Base-by-base conservation (phyloP, 2,113 vertebrate genomes). In the Diphyllodes magnificus region DNA sequence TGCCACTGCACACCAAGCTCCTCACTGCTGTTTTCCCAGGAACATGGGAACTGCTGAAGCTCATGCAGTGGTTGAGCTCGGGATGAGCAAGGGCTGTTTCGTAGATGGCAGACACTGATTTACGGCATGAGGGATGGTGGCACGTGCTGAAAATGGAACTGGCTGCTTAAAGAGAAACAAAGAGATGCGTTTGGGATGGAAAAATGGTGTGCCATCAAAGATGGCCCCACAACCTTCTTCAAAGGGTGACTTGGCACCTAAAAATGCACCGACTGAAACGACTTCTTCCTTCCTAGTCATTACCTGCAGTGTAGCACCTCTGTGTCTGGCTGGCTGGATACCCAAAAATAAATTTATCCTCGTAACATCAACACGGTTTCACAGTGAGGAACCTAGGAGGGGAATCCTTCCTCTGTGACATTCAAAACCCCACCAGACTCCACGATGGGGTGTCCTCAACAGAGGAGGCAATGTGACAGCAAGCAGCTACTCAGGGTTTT, bases 391-490 rank as follows among this genome's bases (percentile, higher is more conserved):
- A 64, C 20, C 11, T 31, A 21, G 37, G 49, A 73, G n/a, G 22
- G 9, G 40, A 63, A 87, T 37, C 37, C 59, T 86, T 65, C 24
- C 84, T 49, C 30, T 40, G 40, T 39, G 61, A 37, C 69, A 53
- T 2, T 42, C 30, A 54, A 50, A 89, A 65, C 21, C 33, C 53
- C 71, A 25, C 5, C 44, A 68, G 40, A 84, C 21, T 27, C 50
- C 54, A 20, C 0, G 11, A 57, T 0, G 6, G 28, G 22, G 50
- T 56, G n/a, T 33, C 40, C n/a, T 78, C 61, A 82, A 64, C 0
- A 0, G 45, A 80, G 25, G 15, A 86, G 30, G 10, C 25, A 80
- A 21, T 3, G 59, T 22, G 60, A 61, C 30, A 51, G 39, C 35
- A 30, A 22, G 72, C n/a, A 80, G n/a, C 45, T 35, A 1, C 9